Evolutionary conservation across 1,140 invertebrate species (phyloP).

Genomic region (Lucilia sericata): DNA sequence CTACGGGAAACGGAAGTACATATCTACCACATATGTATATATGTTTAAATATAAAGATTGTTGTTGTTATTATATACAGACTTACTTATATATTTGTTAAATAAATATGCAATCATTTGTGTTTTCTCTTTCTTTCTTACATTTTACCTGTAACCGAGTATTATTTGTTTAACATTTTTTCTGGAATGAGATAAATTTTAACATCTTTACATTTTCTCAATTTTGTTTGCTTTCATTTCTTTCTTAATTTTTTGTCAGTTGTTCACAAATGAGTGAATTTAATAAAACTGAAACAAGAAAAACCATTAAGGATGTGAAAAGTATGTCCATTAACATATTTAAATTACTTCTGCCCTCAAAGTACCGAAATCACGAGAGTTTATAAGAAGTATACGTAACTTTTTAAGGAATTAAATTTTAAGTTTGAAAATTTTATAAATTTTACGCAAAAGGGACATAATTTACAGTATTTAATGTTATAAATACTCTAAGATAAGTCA

Average conservation of each 20-base stretch:
- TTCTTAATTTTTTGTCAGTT: no score
- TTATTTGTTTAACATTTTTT: background rate
- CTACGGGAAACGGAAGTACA: slow-evolving; percentile 30
- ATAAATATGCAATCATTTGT: background rate
- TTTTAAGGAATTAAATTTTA: no score
- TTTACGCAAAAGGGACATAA: no score
- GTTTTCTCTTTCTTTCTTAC: background rate
- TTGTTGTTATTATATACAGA: slow-evolving; percentile 1
- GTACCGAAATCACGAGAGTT: no score
- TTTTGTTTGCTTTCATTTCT: background rate
- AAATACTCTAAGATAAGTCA: no score
- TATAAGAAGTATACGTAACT: no score
- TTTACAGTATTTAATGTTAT: no score
- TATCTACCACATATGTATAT: slow-evolving; percentile 28
- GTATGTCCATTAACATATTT: background rate
- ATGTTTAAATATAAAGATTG: background rate
- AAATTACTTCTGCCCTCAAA: background rate
- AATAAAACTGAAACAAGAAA: background rate
- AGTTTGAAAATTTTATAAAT: no score
- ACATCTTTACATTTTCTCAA: background rate
- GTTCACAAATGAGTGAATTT: background rate
- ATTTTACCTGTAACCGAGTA: background rate
- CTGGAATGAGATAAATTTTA: background rate
- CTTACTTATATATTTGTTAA: background rate
- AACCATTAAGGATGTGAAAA: background rate